A percentile compares a stretch with the other conserved stretches of the same genome.
phyloP scores from a whole-genome alignment of 2,797 vertebrate species.

The Pelochelys cantorii region DNA sequence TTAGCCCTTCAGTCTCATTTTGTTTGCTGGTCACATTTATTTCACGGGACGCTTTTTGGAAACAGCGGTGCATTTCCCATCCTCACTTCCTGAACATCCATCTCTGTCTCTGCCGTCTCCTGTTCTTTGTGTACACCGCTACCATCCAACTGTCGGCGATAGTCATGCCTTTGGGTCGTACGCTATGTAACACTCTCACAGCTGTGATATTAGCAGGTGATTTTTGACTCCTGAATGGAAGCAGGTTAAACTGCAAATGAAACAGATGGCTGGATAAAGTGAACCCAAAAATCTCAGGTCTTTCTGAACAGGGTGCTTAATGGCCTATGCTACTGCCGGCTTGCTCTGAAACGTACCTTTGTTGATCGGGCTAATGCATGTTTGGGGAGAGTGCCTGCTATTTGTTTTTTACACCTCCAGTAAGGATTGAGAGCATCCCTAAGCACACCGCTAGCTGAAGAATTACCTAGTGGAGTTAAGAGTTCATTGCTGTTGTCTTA shows the following conservation, averaged over 20 bases:
- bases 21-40: not conserved
- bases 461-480: not conserved
- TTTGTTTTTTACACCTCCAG: not conserved
- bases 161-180: not conserved
- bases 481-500: not conserved
- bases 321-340: not conserved
- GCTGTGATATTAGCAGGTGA: conserved; percentile 31
- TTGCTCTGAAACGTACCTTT: not conserved
- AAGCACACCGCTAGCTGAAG: not conserved
- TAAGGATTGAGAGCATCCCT: not conserved
- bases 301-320: accelerated
- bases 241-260: not conserved
- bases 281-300: accelerated
- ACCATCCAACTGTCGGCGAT: not conserved
- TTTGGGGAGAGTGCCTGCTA: not conserved
- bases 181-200: accelerated
- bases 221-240: conserved; percentile 26
- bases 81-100: conserved; percentile 27
- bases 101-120: conserved; percentile 39
- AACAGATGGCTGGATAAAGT: not conserved
- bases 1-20: accelerated
- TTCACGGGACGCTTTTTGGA: not conserved
- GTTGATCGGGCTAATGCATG: not conserved
- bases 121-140: conserved; percentile 14
- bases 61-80: not conserved